A percentile compares a stretch with the other conserved stretches of the same genome.
These are phyloP conservation scores for Whitmania pigra DNA, from an alignment of 1,140 invertebrate genomes.

Conservation along the genomic window DNA sequence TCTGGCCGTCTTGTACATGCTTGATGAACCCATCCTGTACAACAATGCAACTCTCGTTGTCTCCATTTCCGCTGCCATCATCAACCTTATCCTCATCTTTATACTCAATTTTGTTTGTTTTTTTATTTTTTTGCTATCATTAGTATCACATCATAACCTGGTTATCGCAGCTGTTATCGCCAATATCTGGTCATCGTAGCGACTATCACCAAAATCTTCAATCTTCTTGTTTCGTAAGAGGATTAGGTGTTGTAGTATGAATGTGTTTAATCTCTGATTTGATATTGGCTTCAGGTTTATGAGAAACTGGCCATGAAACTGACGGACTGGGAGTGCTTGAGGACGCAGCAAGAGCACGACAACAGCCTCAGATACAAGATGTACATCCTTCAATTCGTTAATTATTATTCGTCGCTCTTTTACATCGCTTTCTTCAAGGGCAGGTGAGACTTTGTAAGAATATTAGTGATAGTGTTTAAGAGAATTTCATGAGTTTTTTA, in stretches of 20 bases:
- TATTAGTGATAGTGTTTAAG: too few species aligned
- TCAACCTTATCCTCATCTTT: conserved; percentile 83
- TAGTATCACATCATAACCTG: background rate
- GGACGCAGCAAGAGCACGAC: conserved; percentile 41
- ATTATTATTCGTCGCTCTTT: conserved; percentile 41
- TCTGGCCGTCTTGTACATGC: conserved; percentile 52
- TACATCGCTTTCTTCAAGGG: conserved; percentile 41
- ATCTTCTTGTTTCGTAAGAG: background rate
- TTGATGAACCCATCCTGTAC: conserved; percentile 42
- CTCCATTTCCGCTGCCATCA: conserved; percentile 71
- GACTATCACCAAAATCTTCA: background rate
- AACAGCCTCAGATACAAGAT: conserved; percentile 41
- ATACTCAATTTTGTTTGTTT: conserved; percentile 52
- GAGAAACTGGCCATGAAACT: conserved; percentile 35
- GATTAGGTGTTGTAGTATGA: too few species aligned
- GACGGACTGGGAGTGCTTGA: conserved; percentile 39
- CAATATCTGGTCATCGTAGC: background rate
- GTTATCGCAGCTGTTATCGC: background rate
- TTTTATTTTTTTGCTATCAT: background rate
- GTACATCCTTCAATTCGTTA: conserved; percentile 42
- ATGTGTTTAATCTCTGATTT: conserved; percentile 3
- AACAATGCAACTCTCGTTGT: conserved; percentile 77
- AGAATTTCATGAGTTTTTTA: too few species aligned
- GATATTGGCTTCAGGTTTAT: conserved; percentile 31
- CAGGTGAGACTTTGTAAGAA: background rate